phyloP scores from a whole-genome alignment of 2,888 invertebrate species.

The Drosophila heteroneura region DNA sequence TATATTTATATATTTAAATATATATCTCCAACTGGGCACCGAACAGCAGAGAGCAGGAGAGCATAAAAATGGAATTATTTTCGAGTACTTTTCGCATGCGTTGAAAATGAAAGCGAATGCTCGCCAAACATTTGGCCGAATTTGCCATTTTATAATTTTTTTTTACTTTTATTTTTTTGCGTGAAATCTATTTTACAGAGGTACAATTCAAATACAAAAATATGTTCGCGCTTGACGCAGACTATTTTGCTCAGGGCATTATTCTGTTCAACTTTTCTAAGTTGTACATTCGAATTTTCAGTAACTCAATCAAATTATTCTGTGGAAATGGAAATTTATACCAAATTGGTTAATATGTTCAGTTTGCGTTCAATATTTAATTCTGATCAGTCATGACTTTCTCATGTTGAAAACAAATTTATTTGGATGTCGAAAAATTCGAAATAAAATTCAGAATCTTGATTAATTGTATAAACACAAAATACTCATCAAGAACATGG shows the following conservation, averaged over 20 bases:
- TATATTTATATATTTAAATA: constrained; percentile 29
- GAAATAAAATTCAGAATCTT: constrained; percentile 6
- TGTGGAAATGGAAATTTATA: background rate
- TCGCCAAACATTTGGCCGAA: constrained; percentile 25
- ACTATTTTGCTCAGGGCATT: background rate
- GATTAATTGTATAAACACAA: constrained; percentile 46
- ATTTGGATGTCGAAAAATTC: background rate
- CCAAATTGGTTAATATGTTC: background rate
- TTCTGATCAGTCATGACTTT: background rate
- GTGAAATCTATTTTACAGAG: constrained; percentile 6
- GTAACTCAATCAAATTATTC: background rate
- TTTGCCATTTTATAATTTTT: constrained; percentile 13
- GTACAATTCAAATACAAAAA: constrained; percentile 8
- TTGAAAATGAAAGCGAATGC: constrained; percentile 46
- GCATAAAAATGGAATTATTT: constrained; percentile 6
- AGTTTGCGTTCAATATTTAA: background rate
- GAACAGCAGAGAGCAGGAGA: background rate
- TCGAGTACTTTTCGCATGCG: constrained; percentile 14
- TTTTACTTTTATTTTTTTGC: background rate
- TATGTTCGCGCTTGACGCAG: background rate
- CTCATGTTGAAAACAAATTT: constrained; percentile 2
- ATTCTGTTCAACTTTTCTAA: background rate
- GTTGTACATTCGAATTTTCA: background rate
- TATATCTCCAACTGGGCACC: constrained; percentile 14
- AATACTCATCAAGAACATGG: constrained; percentile 1